A percentile compares a stretch with the other conserved stretches of the same genome.
These are phyloP conservation scores for Torymus auratus DNA, from an alignment of 2,888 invertebrate genomes.

Conservation along the genomic window DNA sequence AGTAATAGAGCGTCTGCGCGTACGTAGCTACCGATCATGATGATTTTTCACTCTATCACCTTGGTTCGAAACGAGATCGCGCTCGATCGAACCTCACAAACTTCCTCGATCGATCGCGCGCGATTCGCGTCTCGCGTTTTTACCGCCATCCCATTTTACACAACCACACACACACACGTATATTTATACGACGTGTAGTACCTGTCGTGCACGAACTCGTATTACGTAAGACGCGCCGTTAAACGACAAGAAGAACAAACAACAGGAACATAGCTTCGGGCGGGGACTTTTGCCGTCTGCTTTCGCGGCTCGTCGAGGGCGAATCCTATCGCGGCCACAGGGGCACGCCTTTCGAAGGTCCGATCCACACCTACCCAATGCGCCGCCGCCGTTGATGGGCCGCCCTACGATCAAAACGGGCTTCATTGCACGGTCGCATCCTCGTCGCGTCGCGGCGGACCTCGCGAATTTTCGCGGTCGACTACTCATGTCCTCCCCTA, in stretches of 20 bases:
- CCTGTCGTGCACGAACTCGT: too few species aligned
- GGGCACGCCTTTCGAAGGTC: constrained; percentile 45
- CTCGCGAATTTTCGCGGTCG: constrained; percentile 43
- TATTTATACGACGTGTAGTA: too few species aligned
- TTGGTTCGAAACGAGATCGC: not conserved
- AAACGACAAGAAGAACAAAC: too few species aligned
- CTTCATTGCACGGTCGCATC: not conserved
- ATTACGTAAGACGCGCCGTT: too few species aligned
- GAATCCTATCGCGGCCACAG: constrained; percentile 14
- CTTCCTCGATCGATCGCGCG: constrained; percentile 45
- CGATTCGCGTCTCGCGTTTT: not conserved
- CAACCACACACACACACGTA: too few species aligned
- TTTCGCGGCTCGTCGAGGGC: constrained; percentile 29
- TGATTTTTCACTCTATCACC: too few species aligned
- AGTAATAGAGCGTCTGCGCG: constrained; percentile 48
- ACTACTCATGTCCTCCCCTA: constrained; percentile 34
- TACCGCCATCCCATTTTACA: not conserved
- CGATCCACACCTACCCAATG: constrained; percentile 52
- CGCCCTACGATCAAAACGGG: constrained; percentile 6
- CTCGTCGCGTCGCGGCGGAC: constrained; percentile 34
- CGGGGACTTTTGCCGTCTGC: not conserved
- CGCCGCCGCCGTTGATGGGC: constrained; percentile 12
- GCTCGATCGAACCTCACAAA: constrained; percentile 38
- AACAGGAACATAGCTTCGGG: too few species aligned
- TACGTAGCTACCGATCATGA: constrained; percentile 18